Conservation (phyloP, 2,888 invertebrate genomes). For the Carpatolechia fugitivella region DNA sequence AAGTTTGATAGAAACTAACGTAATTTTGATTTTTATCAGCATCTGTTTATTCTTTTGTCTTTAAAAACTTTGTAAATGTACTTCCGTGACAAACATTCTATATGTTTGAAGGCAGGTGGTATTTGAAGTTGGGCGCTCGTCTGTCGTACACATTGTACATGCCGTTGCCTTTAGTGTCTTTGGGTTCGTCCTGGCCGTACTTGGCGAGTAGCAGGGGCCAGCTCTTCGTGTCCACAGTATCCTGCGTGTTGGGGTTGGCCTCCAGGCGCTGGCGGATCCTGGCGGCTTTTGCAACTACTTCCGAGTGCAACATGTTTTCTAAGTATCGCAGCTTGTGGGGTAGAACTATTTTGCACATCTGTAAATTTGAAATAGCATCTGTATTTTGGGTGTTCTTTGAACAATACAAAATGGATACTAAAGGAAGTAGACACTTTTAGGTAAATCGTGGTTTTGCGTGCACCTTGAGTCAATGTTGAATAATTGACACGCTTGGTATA, state of each 20-base stretch:
- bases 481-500: too few species aligned
- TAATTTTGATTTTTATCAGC: too few species aligned
- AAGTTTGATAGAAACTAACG: too few species aligned
- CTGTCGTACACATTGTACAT: conserved; percentile 22
- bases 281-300: conserved; percentile 65
- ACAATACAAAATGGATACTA: too few species aligned
- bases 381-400: background rate
- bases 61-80: too few species aligned
- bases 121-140: conserved; percentile 31
- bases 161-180: too few species aligned
- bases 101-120: background rate
- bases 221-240: conserved; percentile 47
- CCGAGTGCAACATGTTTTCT: conserved; percentile 69
- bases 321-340: conserved; percentile 67
- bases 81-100: too few species aligned
- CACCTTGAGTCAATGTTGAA: too few species aligned
- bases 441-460: too few species aligned
- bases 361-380: conserved; percentile 22
- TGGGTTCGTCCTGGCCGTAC: conserved; percentile 47
- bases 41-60: too few species aligned
- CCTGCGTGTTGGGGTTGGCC: conserved; percentile 55
- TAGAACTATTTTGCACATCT: conserved; percentile 65
- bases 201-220: conserved; percentile 62
- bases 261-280: conserved; percentile 61
- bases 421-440: too few species aligned